Percentiles rank a stretch among this genome's conserved stretches.
Conservation (phyloP, 2,797 vertebrate species). For the Poecilia wingei region DNA sequence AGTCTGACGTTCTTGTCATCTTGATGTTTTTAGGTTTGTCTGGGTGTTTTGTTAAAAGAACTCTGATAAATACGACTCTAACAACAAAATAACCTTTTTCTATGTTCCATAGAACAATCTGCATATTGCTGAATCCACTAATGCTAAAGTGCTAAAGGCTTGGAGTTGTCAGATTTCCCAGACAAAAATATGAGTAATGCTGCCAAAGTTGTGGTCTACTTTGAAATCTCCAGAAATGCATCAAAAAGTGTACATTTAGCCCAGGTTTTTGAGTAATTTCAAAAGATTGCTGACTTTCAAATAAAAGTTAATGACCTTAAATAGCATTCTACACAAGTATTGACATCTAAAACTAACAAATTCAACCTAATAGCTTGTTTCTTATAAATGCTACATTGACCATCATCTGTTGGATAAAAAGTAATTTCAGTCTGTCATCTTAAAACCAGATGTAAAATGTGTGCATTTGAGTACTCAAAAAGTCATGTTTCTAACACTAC, state of each 20-base stretch:
- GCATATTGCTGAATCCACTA: background rate
- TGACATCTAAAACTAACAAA: background rate
- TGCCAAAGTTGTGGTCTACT: background rate
- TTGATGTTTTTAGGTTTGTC: background rate
- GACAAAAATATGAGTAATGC: background rate
- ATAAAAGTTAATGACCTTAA: background rate
- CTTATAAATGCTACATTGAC: background rate
- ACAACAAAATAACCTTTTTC: background rate
- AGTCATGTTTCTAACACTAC: background rate
- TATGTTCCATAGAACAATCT: background rate
- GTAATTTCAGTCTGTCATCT: background rate
- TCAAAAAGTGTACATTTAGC: background rate
- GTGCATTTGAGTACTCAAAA: background rate
- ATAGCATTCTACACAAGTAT: background rate
- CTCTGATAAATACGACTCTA: background rate
- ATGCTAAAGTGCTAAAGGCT: background rate
- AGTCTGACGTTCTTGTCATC: background rate
- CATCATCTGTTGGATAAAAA: background rate
- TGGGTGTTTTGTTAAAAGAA: background rate
- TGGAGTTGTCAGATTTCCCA: background rate
- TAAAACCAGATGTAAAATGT: background rate
- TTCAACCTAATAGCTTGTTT: background rate
- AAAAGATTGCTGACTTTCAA: background rate
- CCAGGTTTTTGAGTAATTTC: background rate
- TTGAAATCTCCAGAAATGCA: background rate